A percentile compares a stretch with the other conserved stretches of the same genome.
These are phyloP conservation scores for Pseudorectes ferrugineus DNA, from an alignment of 2,113 vertebrate species.

Conservation along the genomic window DNA sequence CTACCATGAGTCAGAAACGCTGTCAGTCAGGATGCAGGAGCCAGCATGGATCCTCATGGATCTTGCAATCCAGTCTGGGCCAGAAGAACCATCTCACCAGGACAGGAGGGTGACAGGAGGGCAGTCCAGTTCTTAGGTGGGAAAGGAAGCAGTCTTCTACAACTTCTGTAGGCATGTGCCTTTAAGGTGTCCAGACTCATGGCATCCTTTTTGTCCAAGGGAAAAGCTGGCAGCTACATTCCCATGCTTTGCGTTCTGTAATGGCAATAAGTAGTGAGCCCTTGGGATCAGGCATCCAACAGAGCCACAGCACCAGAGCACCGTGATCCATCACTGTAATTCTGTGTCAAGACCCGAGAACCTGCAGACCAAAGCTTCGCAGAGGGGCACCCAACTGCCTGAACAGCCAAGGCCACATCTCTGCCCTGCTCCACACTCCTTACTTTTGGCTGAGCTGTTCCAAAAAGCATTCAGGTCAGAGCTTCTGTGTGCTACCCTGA, in stretches of 20 bases:
- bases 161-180: not conserved
- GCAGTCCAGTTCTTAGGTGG: not conserved
- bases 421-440: not conserved
- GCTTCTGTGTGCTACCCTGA: not conserved
- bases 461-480: not conserved
- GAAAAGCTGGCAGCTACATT: not conserved
- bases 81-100: not conserved
- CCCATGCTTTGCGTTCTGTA: not conserved
- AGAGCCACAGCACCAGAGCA: not conserved
- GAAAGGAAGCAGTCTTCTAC: not conserved
- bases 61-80: not conserved
- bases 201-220: not conserved
- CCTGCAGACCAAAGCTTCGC: fast-evolving
- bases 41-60: fast-evolving
- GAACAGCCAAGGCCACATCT: not conserved
- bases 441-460: not conserved
- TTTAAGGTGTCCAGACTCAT: fast-evolving
- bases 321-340: fast-evolving
- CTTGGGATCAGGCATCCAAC: not conserved
- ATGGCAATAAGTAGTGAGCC: not conserved
- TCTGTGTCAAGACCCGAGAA: not conserved
- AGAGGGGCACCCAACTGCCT: fast-evolving
- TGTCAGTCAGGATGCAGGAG: not conserved
- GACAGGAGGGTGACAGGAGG: fast-evolving
- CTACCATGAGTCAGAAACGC: not conserved